Evolutionary conservation across 2,888 invertebrate species (phyloP).

Genomic region (Marasmarcha lunaedactyla): DNA sequence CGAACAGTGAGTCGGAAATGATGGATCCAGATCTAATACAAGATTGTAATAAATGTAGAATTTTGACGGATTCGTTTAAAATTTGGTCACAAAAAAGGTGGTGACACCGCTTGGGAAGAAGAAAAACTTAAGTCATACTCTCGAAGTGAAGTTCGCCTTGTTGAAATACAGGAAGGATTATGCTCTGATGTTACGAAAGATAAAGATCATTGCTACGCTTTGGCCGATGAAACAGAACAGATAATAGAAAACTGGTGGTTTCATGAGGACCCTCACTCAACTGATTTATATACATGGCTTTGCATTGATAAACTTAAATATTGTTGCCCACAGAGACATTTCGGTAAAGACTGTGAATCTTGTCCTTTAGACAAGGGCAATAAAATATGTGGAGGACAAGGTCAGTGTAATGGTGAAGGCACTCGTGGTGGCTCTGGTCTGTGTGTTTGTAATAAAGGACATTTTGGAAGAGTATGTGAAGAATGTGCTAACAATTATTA

Average conservation of each 20-base stretch:
- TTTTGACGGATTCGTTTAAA: constrained; percentile 79
- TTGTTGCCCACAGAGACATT: constrained; percentile 89
- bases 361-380: constrained; percentile 72
- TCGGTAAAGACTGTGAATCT: constrained; percentile 80
- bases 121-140: constrained; percentile 85
- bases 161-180: constrained; percentile 91
- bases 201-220: constrained; percentile 82
- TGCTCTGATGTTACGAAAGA: constrained; percentile 79
- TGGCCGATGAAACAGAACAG: constrained; percentile 85
- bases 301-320: constrained; percentile 82
- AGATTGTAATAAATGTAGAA: constrained; percentile 79
- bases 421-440: constrained; percentile 92
- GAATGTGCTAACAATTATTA: constrained; percentile 80
- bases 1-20: too few relatives aligned
- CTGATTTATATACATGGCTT: constrained; percentile 70
- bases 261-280: constrained; percentile 60
- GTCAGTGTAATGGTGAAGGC: constrained; percentile 85
- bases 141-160: constrained; percentile 88
- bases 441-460: constrained; percentile 88
- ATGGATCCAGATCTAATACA: too few relatives aligned
- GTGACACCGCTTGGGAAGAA: constrained; percentile 95
- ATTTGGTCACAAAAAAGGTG: constrained; percentile 88
- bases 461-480: constrained; percentile 80
- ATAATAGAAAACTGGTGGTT: constrained; percentile 92
- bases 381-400: constrained; percentile 83